A percentile compares a stretch with the other conserved stretches of the same genome.
Conservation (phyloP, 2,113 vertebrate genomes). For the Phyllostomus discolor region DNA sequence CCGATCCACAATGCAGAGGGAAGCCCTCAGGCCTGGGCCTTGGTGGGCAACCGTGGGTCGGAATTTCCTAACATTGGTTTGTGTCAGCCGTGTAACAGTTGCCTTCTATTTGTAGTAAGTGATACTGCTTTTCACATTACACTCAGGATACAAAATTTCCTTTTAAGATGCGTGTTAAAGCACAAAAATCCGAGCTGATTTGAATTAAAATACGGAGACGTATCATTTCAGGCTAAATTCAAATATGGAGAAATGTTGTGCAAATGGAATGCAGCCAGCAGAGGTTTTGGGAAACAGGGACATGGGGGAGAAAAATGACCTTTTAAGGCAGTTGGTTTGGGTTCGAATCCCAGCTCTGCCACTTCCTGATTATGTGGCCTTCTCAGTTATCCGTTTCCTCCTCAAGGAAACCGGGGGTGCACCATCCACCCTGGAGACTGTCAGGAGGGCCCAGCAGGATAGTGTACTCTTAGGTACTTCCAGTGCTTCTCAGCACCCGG, state of each 20-base stretch:
- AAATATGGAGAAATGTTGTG: not conserved
- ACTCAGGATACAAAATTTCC: not conserved
- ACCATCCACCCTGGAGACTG: not conserved
- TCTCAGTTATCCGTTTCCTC: not conserved
- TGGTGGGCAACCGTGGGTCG: accelerated
- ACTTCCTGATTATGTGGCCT: not conserved
- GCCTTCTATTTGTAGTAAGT: not conserved
- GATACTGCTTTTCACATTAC: not conserved
- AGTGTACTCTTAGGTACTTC: accelerated
- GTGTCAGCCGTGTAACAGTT: not conserved
- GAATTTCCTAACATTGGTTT: not conserved
- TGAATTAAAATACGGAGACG: not conserved
- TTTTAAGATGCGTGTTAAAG: not conserved
- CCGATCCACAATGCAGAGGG: not conserved
- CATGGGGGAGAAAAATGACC: not conserved
- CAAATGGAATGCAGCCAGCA: not conserved
- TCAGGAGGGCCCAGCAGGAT: accelerated
- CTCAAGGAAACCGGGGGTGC: not conserved
- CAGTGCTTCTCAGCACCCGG: accelerated
- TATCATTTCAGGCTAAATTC: not conserved
- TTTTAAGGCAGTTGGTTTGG: not conserved
- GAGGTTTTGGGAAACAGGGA: not conserved
- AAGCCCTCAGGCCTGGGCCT: not conserved
- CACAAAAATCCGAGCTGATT: not conserved
- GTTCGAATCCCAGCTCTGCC: not conserved